Conservation (phyloP, 1,140 invertebrate species). For the Chironomus tepperi region DNA sequence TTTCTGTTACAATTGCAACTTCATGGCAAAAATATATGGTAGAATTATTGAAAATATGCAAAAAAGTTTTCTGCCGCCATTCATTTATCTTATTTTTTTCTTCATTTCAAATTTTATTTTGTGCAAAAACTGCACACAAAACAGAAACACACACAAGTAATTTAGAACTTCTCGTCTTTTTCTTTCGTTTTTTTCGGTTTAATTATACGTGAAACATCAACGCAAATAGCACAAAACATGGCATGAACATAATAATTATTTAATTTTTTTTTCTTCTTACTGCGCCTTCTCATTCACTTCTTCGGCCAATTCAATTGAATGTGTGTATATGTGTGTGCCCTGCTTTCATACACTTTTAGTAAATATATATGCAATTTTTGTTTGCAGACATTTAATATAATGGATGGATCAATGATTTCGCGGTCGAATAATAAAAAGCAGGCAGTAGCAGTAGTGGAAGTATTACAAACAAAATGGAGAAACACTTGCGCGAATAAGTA, state of each 20-base stretch:
- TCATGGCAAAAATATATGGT: background rate
- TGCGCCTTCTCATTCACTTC: background rate
- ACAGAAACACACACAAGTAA: background rate
- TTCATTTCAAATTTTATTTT: background rate
- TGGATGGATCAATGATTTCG: constrained; percentile 6
- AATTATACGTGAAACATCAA: constrained; percentile 22
- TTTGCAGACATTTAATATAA: constrained; percentile 15
- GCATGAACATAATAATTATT: constrained; percentile 23
- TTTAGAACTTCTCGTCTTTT: constrained; percentile 13
- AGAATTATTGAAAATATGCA: background rate
- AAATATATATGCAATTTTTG: background rate
- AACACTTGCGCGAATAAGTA: constrained; percentile 4
- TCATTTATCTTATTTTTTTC: background rate
- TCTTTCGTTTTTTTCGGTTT: background rate
- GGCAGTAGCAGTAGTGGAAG: constrained; percentile 4
- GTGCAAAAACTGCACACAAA: background rate
- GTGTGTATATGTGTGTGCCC: no score
- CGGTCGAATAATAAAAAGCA: background rate
- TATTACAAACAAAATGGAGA: constrained; percentile 1
- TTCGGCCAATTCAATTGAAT: background rate
- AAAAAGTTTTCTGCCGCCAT: background rate
- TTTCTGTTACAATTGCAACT: no score
- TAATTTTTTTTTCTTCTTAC: constrained; percentile 12
- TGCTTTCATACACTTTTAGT: background rate
- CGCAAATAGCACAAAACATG: constrained; percentile 22